Conservation (phyloP, 1,140 invertebrate genomes). For the Drosophila malerkotliana region DNA sequence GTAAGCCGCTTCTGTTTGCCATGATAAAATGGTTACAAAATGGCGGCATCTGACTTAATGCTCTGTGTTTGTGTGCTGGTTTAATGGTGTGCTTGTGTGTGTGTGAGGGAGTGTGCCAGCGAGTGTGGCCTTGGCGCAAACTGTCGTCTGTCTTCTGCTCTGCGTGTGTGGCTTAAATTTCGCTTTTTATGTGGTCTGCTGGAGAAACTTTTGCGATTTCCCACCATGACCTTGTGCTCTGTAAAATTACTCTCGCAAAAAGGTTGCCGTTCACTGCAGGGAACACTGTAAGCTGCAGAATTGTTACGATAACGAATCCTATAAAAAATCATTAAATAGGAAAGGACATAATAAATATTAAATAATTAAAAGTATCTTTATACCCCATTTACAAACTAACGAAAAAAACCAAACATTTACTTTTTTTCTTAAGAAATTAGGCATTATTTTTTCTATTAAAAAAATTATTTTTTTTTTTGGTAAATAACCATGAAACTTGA, state of each 20-base stretch:
- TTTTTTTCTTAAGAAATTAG: too few species aligned
- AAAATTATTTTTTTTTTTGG: not conserved
- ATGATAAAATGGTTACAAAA: slow-evolving; percentile 76
- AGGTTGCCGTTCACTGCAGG: slow-evolving; percentile 34
- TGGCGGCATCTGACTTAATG: slow-evolving; percentile 71
- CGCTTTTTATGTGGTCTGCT: slow-evolving; percentile 57
- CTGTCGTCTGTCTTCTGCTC: slow-evolving; percentile 60
- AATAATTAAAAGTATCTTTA: not conserved
- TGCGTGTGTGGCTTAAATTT: slow-evolving; percentile 68
- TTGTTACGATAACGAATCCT: not conserved
- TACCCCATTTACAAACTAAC: too few species aligned
- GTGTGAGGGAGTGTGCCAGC: slow-evolving; percentile 22
- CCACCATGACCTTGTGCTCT: slow-evolving; percentile 24
- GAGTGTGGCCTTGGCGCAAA: slow-evolving; percentile 63
- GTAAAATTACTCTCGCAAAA: slow-evolving; percentile 41
- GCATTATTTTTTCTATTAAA: not conserved
- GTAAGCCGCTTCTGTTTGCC: slow-evolving; percentile 63
- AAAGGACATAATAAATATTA: not conserved
- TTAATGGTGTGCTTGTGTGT: slow-evolving; percentile 1
- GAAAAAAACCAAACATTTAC: too few species aligned
- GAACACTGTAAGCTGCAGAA: slow-evolving; percentile 17
- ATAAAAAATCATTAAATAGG: not conserved
- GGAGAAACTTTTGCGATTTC: slow-evolving; percentile 56
- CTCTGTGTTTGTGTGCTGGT: slow-evolving; percentile 7
- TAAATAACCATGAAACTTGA: not conserved